Percentiles rank a stretch among this genome's conserved stretches.
Conservation (phyloP, 2,797 vertebrate species). For the Borostomias antarcticus region DNA sequence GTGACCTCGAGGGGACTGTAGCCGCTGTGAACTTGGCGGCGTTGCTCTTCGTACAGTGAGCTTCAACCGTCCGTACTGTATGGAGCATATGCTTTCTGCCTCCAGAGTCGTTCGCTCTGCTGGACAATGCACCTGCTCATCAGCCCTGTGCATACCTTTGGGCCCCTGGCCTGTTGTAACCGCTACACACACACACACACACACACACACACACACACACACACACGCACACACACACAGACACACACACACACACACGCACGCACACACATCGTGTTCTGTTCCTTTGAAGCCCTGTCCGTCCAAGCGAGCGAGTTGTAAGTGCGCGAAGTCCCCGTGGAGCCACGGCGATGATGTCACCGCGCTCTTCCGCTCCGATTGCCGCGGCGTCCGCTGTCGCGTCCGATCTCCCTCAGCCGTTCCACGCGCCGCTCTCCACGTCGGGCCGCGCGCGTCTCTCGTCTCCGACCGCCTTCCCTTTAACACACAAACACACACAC, state of each 20-base stretch:
- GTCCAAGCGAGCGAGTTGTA: constrained; percentile 27
- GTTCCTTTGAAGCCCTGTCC: constrained; percentile 33
- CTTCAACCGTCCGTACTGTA: background rate
- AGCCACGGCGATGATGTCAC: constrained; percentile 23
- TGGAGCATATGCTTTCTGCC: constrained; percentile 48
- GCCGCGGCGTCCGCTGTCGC: constrained; percentile 50
- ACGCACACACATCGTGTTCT: constrained; percentile 25
- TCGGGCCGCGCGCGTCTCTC: constrained; percentile 22
- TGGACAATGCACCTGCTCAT: constrained; percentile 56
- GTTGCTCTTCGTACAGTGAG: too few species aligned
- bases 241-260: background rate
- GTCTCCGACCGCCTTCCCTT: background rate
- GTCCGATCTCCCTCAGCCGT: constrained; percentile 50
- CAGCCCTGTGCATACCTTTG: constrained; percentile 16
- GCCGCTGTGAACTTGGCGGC: background rate
- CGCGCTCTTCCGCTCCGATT: constrained; percentile 47
- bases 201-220: background rate
- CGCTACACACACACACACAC: constrained; percentile 7
- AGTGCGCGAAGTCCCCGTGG: constrained; percentile 19
- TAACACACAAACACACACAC: background rate
- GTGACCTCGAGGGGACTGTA: too few species aligned
- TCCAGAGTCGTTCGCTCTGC: constrained; percentile 42
- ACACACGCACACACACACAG: background rate
- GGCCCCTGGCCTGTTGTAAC: background rate
- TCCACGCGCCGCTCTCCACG: constrained; percentile 39